phyloP scores from a whole-genome alignment of 2,888 invertebrate species.

The Brachypalpus laphriformis region DNA sequence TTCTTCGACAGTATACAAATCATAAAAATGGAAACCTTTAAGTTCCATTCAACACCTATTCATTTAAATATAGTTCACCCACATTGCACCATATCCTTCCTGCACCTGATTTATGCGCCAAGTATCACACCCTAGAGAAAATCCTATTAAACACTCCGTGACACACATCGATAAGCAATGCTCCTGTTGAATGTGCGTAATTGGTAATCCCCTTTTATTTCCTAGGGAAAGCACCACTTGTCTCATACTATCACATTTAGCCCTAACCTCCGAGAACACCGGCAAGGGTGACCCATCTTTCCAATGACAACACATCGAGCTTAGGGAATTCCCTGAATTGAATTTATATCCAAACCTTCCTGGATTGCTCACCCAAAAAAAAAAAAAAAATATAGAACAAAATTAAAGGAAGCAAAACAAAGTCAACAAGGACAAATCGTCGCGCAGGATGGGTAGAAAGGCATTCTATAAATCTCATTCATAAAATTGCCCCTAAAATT shows the following conservation, averaged over 20 bases:
- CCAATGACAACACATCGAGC: slow-evolving; percentile 34
- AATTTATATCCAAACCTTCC: slow-evolving; percentile 34
- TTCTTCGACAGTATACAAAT: too few relatives aligned
- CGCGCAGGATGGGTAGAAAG: slow-evolving; percentile 27
- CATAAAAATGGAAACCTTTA: too few relatives aligned
- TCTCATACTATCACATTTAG: slow-evolving; percentile 61
- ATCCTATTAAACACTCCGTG: slow-evolving; percentile 28
- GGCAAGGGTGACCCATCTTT: slow-evolving; percentile 67
- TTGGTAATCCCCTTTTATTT: slow-evolving; percentile 60
- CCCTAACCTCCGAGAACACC: slow-evolving; percentile 62
- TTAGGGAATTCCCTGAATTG: slow-evolving; percentile 63
- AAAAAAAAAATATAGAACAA: slow-evolving; percentile 25
- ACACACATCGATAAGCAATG: slow-evolving; percentile 63
- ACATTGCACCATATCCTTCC: neutral
- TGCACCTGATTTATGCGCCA: slow-evolving; percentile 27
- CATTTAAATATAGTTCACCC: neutral
- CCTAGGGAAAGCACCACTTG: slow-evolving; percentile 63
- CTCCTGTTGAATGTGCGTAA: slow-evolving; percentile 71
- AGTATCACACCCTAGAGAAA: slow-evolving; percentile 26
- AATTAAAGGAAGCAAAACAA: slow-evolving; percentile 48
- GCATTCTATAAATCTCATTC: slow-evolving; percentile 61
- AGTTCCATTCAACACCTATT: neutral
- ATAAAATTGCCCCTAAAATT: slow-evolving; percentile 70
- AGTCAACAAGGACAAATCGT: slow-evolving; percentile 50
- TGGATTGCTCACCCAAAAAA: slow-evolving; percentile 14